Base-by-base conservation (phyloP, 2,888 invertebrate species). In the Antheraea assamensis region DNA sequence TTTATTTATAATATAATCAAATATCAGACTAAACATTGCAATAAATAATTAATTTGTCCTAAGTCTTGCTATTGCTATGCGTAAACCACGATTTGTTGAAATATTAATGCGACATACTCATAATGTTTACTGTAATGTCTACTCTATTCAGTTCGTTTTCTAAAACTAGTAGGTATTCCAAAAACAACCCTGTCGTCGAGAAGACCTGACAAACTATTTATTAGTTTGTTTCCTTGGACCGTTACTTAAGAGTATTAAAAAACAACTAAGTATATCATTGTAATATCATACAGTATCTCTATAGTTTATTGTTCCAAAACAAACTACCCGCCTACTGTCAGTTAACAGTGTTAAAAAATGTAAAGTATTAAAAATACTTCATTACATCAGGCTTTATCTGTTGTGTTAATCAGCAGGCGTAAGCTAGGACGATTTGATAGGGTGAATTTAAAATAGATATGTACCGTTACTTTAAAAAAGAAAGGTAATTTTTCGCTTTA, bases 331-430 rank as follows among this genome's bases (percentile, higher is more conserved):
- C 68, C 85, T 83, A 31, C 68, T 83, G 84, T 84, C 83, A 82
- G 87, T 86, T 90, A 92, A 92, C 91, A 90, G 89, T 90, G 90
- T 90, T 88, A 92, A 91, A 92, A 90, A 90, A 90, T 87, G 84
- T 83, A 85, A 85, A 87, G 84, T 89, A 89, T 88, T 91, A 92
- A 92, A 64, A 92, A 92, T 91, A 88, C 90, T 91, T 90, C 88
- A 91, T 92, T 92, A 92, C 87, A 88, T 86, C 85, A 85, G 86
- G 82, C 87, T 89, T 90, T 92, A 93, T 93, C 93, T 89, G 73
- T 80, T 83, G 85, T 87, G 90, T 90, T 91, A 90, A 93, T 93
- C 93, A 90, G 87, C 89, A 90, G 93, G 93, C 91, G 93, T 87
- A 85, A 87, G 84, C 88, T 89, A 90, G 88, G 88, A 86, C 87